Base-by-base conservation (phyloP, 2,888 invertebrate genomes). In the Odiellus spinosus region DNA sequence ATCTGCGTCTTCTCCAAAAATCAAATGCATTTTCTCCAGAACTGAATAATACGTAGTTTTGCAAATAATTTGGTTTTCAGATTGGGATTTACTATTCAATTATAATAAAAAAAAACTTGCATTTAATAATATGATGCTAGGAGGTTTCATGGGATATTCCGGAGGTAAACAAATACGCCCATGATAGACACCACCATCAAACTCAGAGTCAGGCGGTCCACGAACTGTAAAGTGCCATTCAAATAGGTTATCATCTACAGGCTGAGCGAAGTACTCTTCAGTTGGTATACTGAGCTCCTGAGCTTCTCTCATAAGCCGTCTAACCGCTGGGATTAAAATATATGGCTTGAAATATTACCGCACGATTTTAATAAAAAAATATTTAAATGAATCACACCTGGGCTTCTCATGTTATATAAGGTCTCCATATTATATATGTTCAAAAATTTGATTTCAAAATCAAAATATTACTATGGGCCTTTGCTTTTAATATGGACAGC, bases 151-250 rank as follows among this genome's bases (percentile, higher is more conserved):
- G 1, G 93, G 93, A 68, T 93, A 93, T 58, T 93, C 88, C 45
- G 86, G 78, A 0, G 93, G 93, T 54, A 93, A 70, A 49, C 88
- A 69, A 63, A 93, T 90, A 58, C 90, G 73, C 3, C 87, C 93
- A 65, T 95, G 93, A 64, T 91, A 93, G 53, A 85, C 74, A 33
- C 93, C 93, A 50, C 79, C 80, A 34, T 84, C 83, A 66, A 88
- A 93, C 57, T 88, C 88, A 0, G 86, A 80, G 19, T 80, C 82
- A 45, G 78, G 76, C 2, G 91, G 87, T 5, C 91, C 93, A 60
- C 82, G 75, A 3, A 93, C 81, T 0, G 91, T 93, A 64, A 95
- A 93, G 67, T 95, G 93, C 93, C 93, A 95, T 65, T 93, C 93
- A 66, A 95, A 93, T 44, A 93, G 70, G 67, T 93, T 95, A 64